Evolutionary conservation across 1,140 invertebrate species (phyloP).

Genomic region (Atta colombica): DNA sequence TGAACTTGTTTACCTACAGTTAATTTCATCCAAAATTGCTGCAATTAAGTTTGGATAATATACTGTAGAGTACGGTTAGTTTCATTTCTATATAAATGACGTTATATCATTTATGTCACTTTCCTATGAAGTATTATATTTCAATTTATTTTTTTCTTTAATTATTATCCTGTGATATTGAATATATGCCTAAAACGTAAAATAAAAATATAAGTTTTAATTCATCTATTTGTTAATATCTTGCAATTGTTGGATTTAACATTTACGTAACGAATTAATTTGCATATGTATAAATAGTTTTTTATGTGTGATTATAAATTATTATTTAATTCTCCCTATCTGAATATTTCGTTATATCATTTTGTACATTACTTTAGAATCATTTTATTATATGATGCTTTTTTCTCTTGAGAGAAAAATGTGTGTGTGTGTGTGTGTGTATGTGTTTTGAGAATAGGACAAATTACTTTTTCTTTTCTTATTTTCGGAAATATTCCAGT

Average conservation of each 20-base stretch:
- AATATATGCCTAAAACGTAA: not conserved
- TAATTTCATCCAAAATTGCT: constrained; percentile 20
- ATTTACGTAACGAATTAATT: not conserved
- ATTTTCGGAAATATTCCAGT: constrained; percentile 48
- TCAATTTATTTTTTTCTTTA: not conserved
- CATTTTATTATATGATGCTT: not conserved
- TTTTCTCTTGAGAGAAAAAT: not conserved
- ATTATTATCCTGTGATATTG: not conserved
- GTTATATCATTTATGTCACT: not conserved
- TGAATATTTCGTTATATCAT: constrained; percentile 10
- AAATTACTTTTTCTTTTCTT: constrained; percentile 27
- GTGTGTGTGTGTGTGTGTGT: not conserved
- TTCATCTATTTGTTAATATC: not conserved
- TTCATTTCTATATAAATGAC: constrained; percentile 19
- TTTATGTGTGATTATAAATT: not conserved
- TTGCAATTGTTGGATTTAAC: not conserved
- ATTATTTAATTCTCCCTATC: constrained; percentile 2
- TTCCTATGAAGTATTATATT: constrained; percentile 9
- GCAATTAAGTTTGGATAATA: constrained; percentile 20
- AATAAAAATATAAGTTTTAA: constrained; percentile 1
- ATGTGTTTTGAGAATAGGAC: not conserved
- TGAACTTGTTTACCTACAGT: constrained; percentile 24
- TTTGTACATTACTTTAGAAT: constrained; percentile 11
- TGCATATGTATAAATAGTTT: not conserved
- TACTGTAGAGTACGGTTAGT: not conserved